Evolutionary conservation across 2,797 vertebrate species (phyloP).

Genomic region (Triplophysa bombifrons): DNA sequence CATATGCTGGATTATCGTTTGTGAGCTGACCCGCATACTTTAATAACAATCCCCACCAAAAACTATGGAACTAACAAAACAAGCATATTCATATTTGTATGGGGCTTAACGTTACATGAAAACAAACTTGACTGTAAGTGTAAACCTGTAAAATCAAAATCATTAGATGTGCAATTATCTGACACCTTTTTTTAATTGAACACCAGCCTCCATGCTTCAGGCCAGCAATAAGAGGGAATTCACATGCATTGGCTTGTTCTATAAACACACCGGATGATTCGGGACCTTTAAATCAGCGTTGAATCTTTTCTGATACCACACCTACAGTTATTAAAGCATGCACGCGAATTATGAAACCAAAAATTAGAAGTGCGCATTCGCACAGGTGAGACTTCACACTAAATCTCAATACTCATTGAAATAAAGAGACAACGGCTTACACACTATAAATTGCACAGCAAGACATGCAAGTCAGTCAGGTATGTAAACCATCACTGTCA

Average conservation of each 20-base stretch:
- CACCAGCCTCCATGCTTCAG: not conserved
- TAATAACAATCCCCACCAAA: too few relatives aligned
- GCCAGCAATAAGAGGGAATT: not conserved
- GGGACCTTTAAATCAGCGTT: not conserved
- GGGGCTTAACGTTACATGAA: too few relatives aligned
- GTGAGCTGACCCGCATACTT: not conserved
- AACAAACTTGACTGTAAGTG: not conserved
- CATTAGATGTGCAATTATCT: not conserved
- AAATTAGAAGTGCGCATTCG: not conserved
- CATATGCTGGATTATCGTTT: too few relatives aligned
- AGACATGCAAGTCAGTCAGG: not conserved
- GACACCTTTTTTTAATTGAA: slow-evolving; percentile 5
- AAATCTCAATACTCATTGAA: too few relatives aligned
- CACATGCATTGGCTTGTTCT: slow-evolving; percentile 35
- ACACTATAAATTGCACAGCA: not conserved
- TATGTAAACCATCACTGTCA: not conserved
- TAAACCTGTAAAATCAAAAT: not conserved
- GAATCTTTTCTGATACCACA: slow-evolving; percentile 17
- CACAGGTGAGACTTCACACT: too few relatives aligned
- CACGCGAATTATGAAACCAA: not conserved
- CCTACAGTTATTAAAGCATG: slow-evolving; percentile 10
- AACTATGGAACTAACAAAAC: not conserved
- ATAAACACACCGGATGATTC: not conserved
- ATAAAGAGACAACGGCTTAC: not conserved
- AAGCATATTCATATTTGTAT: not conserved